A percentile compares a stretch with the other conserved stretches of the same genome.
phyloP scores from a whole-genome alignment of 2,888 invertebrate genomes.

The Acrobasis consociella region DNA sequence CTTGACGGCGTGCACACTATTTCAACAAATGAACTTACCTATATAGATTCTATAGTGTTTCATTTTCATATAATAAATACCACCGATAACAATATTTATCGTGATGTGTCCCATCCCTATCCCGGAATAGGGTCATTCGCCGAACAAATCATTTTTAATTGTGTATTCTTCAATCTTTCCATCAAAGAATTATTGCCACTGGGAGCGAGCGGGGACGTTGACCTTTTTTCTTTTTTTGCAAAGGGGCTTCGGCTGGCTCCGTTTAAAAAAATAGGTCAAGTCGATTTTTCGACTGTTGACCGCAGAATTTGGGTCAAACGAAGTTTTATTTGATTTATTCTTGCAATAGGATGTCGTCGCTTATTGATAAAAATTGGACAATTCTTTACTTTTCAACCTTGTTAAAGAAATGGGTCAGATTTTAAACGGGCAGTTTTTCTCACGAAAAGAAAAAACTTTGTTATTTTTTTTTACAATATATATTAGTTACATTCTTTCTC shows the following conservation, averaged over 20 bases:
- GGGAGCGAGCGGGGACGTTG: slow-evolving; percentile 44
- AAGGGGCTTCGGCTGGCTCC: slow-evolving; percentile 45
- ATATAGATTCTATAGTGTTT: too few species aligned
- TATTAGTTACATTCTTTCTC: too few species aligned
- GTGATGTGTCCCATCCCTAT: slow-evolving; percentile 49
- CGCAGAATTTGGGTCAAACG: slow-evolving; percentile 62
- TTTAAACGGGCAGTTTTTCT: background rate
- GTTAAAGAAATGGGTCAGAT: background rate
- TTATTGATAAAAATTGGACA: slow-evolving; percentile 5
- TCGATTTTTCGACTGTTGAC: slow-evolving; percentile 48
- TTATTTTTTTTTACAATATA: too few species aligned
- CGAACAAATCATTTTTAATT: slow-evolving; percentile 73
- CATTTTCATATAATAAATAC: too few species aligned
- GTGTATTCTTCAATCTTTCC: slow-evolving; percentile 71
- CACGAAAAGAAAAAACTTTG: too few species aligned
- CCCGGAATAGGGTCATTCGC: slow-evolving; percentile 73
- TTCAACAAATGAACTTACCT: too few species aligned
- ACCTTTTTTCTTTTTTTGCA: slow-evolving; percentile 49
- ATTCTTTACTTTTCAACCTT: background rate
- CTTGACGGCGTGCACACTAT: too few species aligned
- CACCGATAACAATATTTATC: background rate
- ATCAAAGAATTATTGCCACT: slow-evolving; percentile 54
- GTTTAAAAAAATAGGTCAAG: slow-evolving; percentile 69
- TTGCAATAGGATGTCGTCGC: slow-evolving; percentile 19
- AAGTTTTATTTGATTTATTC: slow-evolving; percentile 56